A percentile compares a stretch with the other conserved stretches of the same genome.
These are phyloP conservation scores for Antheraea mylitta DNA, from an alignment of 1,140 invertebrate genomes.

Conservation along the genomic window DNA sequence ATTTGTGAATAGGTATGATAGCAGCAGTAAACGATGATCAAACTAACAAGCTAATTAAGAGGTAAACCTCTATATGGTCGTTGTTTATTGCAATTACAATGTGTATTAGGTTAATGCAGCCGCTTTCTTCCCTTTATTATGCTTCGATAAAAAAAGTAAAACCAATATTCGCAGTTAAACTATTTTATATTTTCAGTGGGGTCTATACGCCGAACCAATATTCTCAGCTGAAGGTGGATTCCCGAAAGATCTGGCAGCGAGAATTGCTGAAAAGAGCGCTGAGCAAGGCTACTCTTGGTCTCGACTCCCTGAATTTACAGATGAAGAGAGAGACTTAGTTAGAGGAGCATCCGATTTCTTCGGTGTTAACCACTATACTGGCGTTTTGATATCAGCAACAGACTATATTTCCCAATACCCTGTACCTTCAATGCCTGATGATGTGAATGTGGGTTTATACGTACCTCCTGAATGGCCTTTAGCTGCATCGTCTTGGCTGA, in stretches of 20 bases:
- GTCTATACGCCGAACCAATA: conserved; percentile 80
- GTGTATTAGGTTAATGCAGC: too few species aligned
- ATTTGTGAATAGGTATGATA: too few species aligned
- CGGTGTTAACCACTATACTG: conserved; percentile 82
- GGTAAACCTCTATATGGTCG: too few species aligned
- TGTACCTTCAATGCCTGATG: conserved; percentile 38
- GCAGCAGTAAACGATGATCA: too few species aligned
- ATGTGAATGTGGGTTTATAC: conserved; percentile 23
- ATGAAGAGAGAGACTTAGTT: conserved; percentile 75
- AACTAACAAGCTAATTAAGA: too few species aligned
- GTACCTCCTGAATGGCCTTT: conserved; percentile 25
- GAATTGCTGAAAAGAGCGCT: conserved; percentile 76
- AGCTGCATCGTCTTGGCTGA: conserved; percentile 31
- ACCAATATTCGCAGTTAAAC: neutral
- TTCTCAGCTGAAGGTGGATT: conserved; percentile 81
- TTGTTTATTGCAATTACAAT: too few species aligned
- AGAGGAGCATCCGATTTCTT: conserved; percentile 82
- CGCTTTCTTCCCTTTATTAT: too few species aligned
- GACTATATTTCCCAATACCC: conserved; percentile 18
- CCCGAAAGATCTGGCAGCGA: conserved; percentile 77
- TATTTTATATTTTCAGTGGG: conserved; percentile 62
- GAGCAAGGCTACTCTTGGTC: conserved; percentile 70
- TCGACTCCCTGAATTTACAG: conserved; percentile 74
- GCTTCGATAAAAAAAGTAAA: too few species aligned
- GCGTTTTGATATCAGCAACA: conserved; percentile 36